Base-by-base conservation (phyloP, 2,797 vertebrate genomes). In the Clarias fuscus region DNA sequence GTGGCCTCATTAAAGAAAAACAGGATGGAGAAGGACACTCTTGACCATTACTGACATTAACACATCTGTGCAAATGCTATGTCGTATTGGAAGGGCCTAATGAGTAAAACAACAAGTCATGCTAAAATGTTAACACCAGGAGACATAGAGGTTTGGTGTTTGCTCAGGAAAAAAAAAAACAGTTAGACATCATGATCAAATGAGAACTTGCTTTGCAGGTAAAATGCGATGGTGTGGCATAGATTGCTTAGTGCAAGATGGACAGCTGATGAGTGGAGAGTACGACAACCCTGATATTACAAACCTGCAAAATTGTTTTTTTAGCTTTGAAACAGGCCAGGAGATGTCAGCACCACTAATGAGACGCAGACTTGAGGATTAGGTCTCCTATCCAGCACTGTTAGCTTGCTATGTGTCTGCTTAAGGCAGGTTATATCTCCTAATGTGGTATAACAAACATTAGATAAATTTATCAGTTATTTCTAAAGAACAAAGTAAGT, bases 241-340 rank as follows among this genome's bases (percentile, higher is more conserved):
- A 22, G 11, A 37, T 59, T 77, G 33, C 53, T 77, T 77, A 2
- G 48, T 37, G 20, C n/a, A 58, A 30, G 30, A 56, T 56, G 48
- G 48, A 76, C 73, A 58, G 4, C 7, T 33, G 75, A 56, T 56
- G 24, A 18, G n/a, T 13, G 40, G 14, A 27, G 24, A 53, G 14
- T 6, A 72, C 71, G 43, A 3, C 18, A 30, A 72, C 22, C n/a
- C 73, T 77, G 53, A 58, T 58, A 20, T 20, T 75, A 82, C 59
- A 62, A 65, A 27, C 40, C 64, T 82, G 82, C 82, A 62, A 82
- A 84, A 79, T 83, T 43, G 61, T 80, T 80, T 37, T 37, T 61
- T 62, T n/a, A 37, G 33, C 24, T 77, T 77, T 33, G 53, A 58
- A 58, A 77, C 27, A 61, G 58, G 10, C 24, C 58, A 79, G 33